Percentiles rank a stretch among this genome's conserved stretches.
Evolutionary conservation across 2,888 invertebrate species (phyloP).

Genomic region (Leuctra nigra): DNA sequence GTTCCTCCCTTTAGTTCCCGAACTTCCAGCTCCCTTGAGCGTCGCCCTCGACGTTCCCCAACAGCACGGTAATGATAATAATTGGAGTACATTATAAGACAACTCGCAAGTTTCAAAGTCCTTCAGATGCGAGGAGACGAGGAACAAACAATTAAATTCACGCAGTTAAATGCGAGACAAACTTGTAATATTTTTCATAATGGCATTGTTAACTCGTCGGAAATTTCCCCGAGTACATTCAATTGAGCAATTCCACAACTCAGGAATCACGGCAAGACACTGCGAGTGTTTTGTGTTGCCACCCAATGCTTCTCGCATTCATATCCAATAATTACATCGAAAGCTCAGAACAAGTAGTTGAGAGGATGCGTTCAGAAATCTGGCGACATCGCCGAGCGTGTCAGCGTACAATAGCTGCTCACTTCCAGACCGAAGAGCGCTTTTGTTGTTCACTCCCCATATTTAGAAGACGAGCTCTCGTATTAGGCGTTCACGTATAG

Average conservation of each 20-base stretch:
- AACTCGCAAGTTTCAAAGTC: slow-evolving; percentile 12
- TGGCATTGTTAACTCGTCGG: slow-evolving; percentile 11
- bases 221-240: slow-evolving; percentile 12
- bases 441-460: background rate
- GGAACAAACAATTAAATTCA: slow-evolving; percentile 21
- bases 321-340: background rate
- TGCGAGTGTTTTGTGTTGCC: background rate
- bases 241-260: no score
- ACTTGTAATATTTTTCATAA: slow-evolving; percentile 13
- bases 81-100: slow-evolving; percentile 25
- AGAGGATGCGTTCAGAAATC: background rate
- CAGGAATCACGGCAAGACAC: background rate
- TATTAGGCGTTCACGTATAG: background rate
- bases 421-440: background rate
- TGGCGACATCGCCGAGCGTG: background rate
- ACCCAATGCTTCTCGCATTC: background rate
- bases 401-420: slow-evolving; percentile 1
- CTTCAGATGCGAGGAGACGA: slow-evolving; percentile 13
- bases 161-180: background rate
- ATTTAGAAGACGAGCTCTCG: no score
- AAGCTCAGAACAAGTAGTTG: background rate
- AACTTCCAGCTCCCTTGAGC: slow-evolving; percentile 2
- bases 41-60: background rate
- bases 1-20: slow-evolving; percentile 8
- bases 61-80: slow-evolving; percentile 23